Evolutionary conservation across 2,113 vertebrate genomes (phyloP).

Genomic region (Nycticorax nycticorax): DNA sequence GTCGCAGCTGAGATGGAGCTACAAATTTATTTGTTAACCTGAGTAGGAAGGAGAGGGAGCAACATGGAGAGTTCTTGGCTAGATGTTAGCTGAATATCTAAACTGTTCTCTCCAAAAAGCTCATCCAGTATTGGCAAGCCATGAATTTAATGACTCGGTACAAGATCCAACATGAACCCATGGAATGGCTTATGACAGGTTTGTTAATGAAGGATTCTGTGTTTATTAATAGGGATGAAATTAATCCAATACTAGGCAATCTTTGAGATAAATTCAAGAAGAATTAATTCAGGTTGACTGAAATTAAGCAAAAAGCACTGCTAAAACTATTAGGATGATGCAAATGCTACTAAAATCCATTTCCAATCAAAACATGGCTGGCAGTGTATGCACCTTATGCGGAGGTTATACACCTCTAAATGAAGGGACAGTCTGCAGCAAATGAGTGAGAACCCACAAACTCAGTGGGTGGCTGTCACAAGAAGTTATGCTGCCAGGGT

Average conservation of each 20-base stretch:
- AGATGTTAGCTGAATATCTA: background rate
- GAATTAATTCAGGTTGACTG: background rate
- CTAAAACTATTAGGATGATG: background rate
- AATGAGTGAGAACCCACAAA: background rate
- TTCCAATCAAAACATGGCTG: background rate
- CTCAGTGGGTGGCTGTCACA: background rate
- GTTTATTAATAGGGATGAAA: background rate
- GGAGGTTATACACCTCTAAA: background rate
- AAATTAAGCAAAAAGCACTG: background rate
- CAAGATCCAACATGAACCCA: background rate
- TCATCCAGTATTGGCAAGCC: background rate
- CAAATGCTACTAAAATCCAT: background rate
- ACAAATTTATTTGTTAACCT: background rate
- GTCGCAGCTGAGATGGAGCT: background rate
- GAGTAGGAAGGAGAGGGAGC: background rate
- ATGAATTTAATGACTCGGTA: background rate
- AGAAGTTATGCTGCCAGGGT: background rate
- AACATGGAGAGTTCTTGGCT: background rate
- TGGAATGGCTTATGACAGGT: background rate
- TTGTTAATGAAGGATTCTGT: background rate
- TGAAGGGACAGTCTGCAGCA: background rate
- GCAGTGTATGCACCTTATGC: background rate
- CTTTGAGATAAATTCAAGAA: background rate
- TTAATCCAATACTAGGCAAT: background rate
- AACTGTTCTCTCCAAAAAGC: background rate